A percentile compares a stretch with the other conserved stretches of the same genome.
phyloP scores from a whole-genome alignment of 2,113 vertebrate genomes.

The Lethenteron reissneri region DNA sequence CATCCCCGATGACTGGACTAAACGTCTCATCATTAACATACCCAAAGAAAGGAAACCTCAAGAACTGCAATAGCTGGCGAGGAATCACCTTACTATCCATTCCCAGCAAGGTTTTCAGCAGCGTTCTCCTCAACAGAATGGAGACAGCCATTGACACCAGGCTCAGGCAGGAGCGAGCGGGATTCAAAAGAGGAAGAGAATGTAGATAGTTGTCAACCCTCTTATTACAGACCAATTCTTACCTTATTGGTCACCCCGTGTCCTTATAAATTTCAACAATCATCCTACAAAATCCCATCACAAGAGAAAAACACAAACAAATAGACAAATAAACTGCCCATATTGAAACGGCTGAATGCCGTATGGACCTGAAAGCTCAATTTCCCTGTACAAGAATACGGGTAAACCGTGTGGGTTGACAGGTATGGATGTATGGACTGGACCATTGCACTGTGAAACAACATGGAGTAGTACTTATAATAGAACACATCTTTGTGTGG shows the following conservation, averaged over 20 bases:
- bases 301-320: no score
- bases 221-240: no score
- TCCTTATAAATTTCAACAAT: no score
- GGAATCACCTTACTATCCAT: not conserved
- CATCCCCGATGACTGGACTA: constrained; percentile 4
- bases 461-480: not conserved
- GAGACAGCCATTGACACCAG: not conserved
- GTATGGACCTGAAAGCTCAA: no score
- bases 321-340: no score
- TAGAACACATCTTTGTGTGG: not conserved
- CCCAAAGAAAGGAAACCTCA: not conserved
- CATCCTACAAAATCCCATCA: no score
- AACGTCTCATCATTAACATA: not conserved
- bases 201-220: no score
- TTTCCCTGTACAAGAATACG: no score
- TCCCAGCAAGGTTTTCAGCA: not conserved
- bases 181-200: not conserved
- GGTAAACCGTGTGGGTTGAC: no score
- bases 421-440: not conserved
- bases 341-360: no score
- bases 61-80: not conserved
- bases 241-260: no score
- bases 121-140: not conserved
- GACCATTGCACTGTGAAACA: not conserved
- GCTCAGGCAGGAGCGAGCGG: not conserved